Conservation (phyloP, 2,113 vertebrate species). For the Echinops telfairi region DNA sequence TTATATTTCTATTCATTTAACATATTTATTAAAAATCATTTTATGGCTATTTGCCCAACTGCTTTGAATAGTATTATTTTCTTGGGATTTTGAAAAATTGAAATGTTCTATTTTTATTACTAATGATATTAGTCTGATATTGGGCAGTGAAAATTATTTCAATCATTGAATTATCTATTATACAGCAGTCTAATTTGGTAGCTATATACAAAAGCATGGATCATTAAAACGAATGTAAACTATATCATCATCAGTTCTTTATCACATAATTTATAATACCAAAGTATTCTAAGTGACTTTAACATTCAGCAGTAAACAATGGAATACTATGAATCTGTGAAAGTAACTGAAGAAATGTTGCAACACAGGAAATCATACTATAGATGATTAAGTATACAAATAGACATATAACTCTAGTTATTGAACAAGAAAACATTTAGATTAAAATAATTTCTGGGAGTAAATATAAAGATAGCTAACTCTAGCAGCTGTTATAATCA, state of each 20-base stretch:
- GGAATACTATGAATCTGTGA: background rate
- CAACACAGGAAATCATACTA: background rate
- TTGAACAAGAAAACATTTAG: background rate
- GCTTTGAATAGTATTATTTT: background rate
- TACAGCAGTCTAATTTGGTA: constrained; percentile 17
- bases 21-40: constrained; percentile 33
- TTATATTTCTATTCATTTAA: constrained; percentile 11
- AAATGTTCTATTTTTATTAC: constrained; percentile 1
- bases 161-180: background rate
- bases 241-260: constrained; percentile 32
- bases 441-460: constrained; percentile 5
- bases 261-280: background rate
- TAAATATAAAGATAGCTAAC: background rate
- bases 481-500: no score
- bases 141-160: constrained; percentile 53
- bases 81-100: background rate
- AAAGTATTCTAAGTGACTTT: background rate
- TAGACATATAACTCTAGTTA: no score
- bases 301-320: background rate
- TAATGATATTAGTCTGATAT: constrained; percentile 50
- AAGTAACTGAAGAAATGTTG: background rate
- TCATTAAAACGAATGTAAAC: constrained; percentile 41
- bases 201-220: background rate
- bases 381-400: no score
- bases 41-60: constrained; percentile 21